These are phyloP conservation scores for Noctua comes DNA, from an alignment of 2,888 invertebrate species.

Conservation along the genomic window DNA sequence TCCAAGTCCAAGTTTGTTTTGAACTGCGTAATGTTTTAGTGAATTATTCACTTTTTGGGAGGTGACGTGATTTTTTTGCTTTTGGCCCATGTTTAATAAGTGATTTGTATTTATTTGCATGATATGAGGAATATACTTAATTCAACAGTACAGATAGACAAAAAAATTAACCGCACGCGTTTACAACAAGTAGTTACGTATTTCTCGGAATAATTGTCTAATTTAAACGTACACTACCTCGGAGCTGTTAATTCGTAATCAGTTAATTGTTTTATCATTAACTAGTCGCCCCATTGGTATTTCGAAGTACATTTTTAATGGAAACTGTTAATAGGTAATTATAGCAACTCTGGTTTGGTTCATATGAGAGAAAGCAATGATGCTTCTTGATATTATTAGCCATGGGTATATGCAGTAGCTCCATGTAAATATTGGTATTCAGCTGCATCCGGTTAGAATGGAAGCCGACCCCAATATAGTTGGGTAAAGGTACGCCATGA, in stretches of 20 bases:
- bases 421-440: neutral
- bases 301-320: constrained; percentile 16
- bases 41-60: neutral
- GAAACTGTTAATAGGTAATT: constrained; percentile 1
- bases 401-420: neutral
- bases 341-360: neutral
- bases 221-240: neutral
- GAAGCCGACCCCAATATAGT: neutral
- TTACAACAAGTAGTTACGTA: neutral
- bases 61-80: neutral
- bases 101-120: neutral
- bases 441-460: neutral
- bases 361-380: too few species aligned
- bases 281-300: neutral
- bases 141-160: neutral
- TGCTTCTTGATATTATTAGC: neutral
- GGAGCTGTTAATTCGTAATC: constrained; percentile 14
- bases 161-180: neutral
- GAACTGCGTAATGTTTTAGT: neutral
- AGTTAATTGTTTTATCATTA: constrained; percentile 23
- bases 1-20: constrained; percentile 25
- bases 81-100: too few species aligned
- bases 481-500: neutral
- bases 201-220: neutral
- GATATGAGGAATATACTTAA: neutral